A percentile compares a stretch with the other conserved stretches of the same genome.
These are phyloP conservation scores for Myrmecophaga tridactyla DNA, from an alignment of 2,113 vertebrate species.

Conservation along the genomic window DNA sequence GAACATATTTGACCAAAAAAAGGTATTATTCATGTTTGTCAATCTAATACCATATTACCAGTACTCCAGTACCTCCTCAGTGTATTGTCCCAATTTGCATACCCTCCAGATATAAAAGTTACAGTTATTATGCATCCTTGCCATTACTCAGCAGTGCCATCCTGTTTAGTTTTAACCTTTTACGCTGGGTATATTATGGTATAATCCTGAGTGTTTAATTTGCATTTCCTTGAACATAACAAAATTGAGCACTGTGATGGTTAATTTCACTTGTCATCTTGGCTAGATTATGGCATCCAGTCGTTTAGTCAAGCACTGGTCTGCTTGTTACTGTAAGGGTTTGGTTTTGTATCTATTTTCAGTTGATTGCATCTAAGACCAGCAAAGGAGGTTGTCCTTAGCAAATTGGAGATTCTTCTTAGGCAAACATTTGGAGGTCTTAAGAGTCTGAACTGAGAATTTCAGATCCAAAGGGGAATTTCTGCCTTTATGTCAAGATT, in stretches of 20 bases:
- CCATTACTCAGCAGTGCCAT: not conserved
- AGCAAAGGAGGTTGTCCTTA: no score
- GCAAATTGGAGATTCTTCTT: no score
- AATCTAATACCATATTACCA: not conserved
- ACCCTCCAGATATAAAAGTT: not conserved
- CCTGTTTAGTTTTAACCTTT: not conserved
- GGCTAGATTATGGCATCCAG: no score
- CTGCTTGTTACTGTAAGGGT: no score
- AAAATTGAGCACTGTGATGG: not conserved
- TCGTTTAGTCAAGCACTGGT: no score
- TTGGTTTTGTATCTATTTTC: no score
- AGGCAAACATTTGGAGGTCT: no score
- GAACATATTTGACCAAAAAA: not conserved
- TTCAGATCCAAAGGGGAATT: no score
- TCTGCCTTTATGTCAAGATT: no score
- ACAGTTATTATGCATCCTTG: not conserved
- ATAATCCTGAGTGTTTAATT: not conserved
- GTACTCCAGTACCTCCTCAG: not conserved
- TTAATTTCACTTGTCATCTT: no score
- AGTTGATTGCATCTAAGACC: no score
- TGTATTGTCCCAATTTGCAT: not conserved
- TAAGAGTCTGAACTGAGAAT: no score
- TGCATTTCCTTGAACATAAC: not conserved
- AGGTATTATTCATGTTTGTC: not conserved
- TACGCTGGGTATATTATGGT: not conserved